Evolutionary conservation across 2,797 vertebrate species (phyloP).

Genomic region (Allochrocebus solatus): DNA sequence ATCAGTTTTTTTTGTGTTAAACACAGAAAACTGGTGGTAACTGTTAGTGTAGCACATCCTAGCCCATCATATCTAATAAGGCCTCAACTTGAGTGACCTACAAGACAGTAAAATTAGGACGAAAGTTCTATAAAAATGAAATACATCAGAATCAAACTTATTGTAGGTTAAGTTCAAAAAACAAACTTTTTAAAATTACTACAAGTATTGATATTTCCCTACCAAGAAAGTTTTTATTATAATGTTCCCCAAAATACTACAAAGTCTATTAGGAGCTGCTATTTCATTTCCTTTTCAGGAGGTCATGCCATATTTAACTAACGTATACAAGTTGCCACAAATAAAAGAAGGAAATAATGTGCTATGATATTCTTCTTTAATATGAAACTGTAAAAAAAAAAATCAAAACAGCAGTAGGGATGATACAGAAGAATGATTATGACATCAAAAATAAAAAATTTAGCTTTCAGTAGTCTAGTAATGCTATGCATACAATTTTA

Average conservation of each 20-base stretch:
- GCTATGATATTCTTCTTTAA: not conserved
- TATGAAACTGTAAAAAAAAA: slow-evolving; percentile 38
- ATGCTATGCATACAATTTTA: slow-evolving; percentile 47
- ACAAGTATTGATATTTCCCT: not conserved
- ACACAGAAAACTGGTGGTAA: not conserved
- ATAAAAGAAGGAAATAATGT: not conserved
- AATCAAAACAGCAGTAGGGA: not conserved
- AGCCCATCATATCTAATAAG: not conserved
- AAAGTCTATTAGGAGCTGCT: not conserved
- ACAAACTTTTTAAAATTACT: not conserved
- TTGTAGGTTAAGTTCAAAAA: not conserved
- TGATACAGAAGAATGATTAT: slow-evolving; percentile 21
- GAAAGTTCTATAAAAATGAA: not conserved
- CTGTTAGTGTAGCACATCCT: not conserved
- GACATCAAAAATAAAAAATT: slow-evolving; percentile 36
- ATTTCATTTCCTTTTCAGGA: slow-evolving; percentile 8
- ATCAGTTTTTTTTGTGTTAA: not conserved
- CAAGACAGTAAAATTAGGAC: not conserved
- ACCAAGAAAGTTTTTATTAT: not conserved
- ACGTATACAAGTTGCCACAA: not conserved
- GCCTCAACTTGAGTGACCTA: not conserved
- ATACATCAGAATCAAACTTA: not conserved
- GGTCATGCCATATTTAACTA: not conserved
- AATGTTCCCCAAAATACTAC: not conserved
- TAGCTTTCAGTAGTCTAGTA: not conserved